These are phyloP conservation scores for Drosophila recens DNA, from an alignment of 2,888 invertebrate genomes.

Conservation along the genomic window DNA sequence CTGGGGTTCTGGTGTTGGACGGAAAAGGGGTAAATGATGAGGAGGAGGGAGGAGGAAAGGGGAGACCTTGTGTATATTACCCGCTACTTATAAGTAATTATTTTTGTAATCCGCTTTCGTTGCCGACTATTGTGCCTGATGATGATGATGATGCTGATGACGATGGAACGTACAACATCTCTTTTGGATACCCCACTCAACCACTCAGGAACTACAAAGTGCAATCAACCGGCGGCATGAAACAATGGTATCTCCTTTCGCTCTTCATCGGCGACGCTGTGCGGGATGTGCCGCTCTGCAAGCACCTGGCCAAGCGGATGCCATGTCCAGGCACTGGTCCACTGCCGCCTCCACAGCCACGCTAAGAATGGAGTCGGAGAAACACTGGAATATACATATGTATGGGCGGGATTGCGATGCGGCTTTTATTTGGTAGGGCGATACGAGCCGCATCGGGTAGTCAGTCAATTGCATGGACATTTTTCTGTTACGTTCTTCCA, in stretches of 20 bases:
- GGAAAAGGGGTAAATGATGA: conserved; percentile 3
- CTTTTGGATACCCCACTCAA: conserved; percentile 36
- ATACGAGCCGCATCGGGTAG: conserved; percentile 34
- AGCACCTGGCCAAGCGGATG: conserved; percentile 91
- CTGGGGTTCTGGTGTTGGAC: conserved; percentile 23
- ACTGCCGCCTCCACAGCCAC: conserved; percentile 82
- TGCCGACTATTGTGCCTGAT: conserved; percentile 57
- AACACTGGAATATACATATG: conserved; percentile 1
- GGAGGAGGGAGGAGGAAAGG: background rate
- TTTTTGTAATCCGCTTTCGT: conserved; percentile 83
- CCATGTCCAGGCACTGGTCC: conserved; percentile 86
- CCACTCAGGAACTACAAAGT: conserved; percentile 90
- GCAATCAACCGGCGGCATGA: conserved; percentile 89
- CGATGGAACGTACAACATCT: conserved; percentile 28
- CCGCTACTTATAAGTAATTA: conserved; percentile 83
- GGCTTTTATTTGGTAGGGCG: background rate
- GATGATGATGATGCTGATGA: conserved; percentile 22
- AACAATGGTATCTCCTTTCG: conserved; percentile 93
- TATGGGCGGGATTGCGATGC: conserved; percentile 41
- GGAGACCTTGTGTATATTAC: conserved; percentile 60
- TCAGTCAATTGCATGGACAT: conserved; percentile 69
- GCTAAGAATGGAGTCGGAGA: conserved; percentile 44
- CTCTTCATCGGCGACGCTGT: conserved; percentile 95
- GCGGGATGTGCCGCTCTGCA: conserved; percentile 92
- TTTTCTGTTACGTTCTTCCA: conserved; percentile 54